Conservation (phyloP, 1,140 invertebrate species). For the Vanessa atalanta region DNA sequence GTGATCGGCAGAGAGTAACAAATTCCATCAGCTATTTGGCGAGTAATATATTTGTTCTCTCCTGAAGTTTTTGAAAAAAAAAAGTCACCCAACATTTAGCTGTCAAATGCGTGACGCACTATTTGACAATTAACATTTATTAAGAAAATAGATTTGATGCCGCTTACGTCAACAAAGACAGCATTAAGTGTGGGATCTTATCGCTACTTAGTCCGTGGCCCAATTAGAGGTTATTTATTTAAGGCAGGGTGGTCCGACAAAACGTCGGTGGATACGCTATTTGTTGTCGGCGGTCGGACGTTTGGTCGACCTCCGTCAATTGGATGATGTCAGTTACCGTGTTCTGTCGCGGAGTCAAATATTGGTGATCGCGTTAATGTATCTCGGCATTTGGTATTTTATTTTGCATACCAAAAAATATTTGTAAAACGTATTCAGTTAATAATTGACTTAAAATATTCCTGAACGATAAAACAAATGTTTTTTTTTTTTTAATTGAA, state of each 20-base stretch:
- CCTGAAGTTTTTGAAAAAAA: too few relatives aligned
- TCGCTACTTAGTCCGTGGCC: conserved; percentile 55
- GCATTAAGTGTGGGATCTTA: conserved; percentile 46
- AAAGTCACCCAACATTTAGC: too few relatives aligned
- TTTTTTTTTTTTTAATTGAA: too few relatives aligned
- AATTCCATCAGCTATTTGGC: too few relatives aligned
- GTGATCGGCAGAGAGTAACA: too few relatives aligned
- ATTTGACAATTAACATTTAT: conserved; percentile 20
- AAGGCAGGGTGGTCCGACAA: conserved; percentile 55
- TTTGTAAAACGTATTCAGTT: too few relatives aligned
- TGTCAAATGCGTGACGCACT: conserved; percentile 16
- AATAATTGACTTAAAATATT: too few relatives aligned
- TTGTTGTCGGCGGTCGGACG: conserved; percentile 10
- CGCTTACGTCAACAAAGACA: conserved; percentile 46
- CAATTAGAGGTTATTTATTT: conserved; percentile 61
- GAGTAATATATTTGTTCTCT: too few relatives aligned
- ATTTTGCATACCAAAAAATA: too few relatives aligned
- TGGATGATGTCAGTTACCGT: conserved; percentile 57
- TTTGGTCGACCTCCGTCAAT: conserved; percentile 57
- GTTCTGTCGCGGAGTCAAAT: conserved; percentile 45
- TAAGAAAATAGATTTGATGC: conserved; percentile 10
- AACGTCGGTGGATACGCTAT: conserved; percentile 2
- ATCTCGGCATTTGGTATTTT: conserved; percentile 31
- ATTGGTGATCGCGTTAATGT: conserved; percentile 38
- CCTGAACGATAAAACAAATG: too few relatives aligned